A percentile compares a stretch with the other conserved stretches of the same genome.
Conservation (phyloP, 2,888 invertebrate species). For the Stenotaenia linearis region DNA sequence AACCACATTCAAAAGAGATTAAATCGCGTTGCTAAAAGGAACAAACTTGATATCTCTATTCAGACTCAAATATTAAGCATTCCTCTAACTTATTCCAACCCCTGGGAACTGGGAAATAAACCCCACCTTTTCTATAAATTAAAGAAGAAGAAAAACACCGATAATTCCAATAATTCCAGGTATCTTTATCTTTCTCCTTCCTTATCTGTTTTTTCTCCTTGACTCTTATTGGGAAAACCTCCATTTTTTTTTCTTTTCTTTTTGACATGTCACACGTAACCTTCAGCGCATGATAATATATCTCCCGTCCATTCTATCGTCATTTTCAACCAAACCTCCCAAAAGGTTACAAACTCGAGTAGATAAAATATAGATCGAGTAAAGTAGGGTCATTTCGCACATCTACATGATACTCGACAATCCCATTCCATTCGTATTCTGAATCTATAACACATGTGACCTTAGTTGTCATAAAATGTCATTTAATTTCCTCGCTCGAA, state of each 20-base stretch:
- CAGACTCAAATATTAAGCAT: no score
- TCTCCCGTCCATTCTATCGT: neutral
- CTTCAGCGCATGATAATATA: neutral
- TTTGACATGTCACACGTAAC: neutral
- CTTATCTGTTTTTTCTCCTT: neutral
- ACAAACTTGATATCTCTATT: no score
- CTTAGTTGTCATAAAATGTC: no score
- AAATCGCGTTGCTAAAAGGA: no score
- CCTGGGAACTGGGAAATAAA: no score
- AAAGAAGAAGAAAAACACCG: no score
- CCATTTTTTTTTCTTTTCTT: neutral
- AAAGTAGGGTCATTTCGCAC: neutral
- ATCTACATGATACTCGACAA: neutral
- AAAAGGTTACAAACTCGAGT: neutral
- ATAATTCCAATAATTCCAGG: no score
- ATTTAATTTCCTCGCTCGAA: no score
- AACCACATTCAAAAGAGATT: no score
- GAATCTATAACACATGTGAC: neutral
- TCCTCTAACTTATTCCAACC: no score
- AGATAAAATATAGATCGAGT: neutral
- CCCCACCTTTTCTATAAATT: no score
- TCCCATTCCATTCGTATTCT: neutral
- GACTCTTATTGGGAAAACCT: neutral
- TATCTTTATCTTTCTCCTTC: no score
- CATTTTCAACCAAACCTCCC: neutral